A percentile compares a stretch with the other conserved stretches of the same genome.
phyloP scores from a whole-genome alignment of 2,113 vertebrate genomes.

The Pitta sordida region DNA sequence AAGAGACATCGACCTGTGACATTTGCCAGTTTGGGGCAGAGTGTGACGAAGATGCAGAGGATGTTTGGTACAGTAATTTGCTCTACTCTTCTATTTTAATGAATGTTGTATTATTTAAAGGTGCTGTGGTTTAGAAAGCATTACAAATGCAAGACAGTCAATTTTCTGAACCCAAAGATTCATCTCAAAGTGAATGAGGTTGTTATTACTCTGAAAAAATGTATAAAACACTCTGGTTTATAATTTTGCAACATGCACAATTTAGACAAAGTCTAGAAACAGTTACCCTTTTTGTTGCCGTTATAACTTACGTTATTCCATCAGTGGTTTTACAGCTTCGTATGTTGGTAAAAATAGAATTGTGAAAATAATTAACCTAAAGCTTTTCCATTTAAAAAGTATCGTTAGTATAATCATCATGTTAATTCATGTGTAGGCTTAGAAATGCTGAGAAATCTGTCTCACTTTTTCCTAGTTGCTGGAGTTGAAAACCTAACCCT shows the following conservation, averaged over 20 bases:
- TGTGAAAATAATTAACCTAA: constrained; percentile 43
- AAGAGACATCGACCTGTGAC: constrained; percentile 97
- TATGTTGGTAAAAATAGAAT: constrained; percentile 35
- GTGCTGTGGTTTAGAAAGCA: not conserved
- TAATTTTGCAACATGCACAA: constrained; percentile 2
- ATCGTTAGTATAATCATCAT: constrained; percentile 10
- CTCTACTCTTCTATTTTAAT: constrained; percentile 55
- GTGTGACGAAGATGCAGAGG: constrained; percentile 97
- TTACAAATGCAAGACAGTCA: not conserved
- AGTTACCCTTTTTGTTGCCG: constrained; percentile 30
- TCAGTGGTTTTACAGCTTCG: constrained; percentile 27
- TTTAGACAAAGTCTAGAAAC: constrained; percentile 11
- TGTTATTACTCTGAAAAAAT: constrained; percentile 25
- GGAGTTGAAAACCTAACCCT: not conserved
- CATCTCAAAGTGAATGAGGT: not conserved
- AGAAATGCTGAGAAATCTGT: not conserved
- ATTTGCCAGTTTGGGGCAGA: constrained; percentile 99
- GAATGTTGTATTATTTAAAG: constrained; percentile 31
- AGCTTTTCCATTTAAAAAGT: constrained; percentile 19
- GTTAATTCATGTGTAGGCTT: constrained; percentile 3
- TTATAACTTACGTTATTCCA: constrained; percentile 49
- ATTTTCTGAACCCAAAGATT: not conserved
- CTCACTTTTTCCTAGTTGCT: not conserved
- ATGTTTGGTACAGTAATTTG: constrained; percentile 87
- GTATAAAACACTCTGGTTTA: not conserved